phyloP scores from a whole-genome alignment of 2,113 vertebrate species.

The Menura novaehollandiae region DNA sequence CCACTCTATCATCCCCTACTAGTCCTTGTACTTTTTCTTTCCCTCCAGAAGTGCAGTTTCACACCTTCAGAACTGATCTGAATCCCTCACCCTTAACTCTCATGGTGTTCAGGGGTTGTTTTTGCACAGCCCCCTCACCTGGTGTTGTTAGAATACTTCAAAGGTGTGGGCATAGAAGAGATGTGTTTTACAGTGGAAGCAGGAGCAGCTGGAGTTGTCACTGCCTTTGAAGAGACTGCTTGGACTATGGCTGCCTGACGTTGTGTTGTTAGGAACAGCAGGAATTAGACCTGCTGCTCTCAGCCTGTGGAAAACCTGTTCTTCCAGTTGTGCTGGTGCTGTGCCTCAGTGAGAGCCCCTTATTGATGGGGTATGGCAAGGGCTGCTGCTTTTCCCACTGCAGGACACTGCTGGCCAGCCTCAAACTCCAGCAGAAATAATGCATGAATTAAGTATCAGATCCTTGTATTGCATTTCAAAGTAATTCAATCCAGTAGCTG shows the following conservation, averaged over 20 bases:
- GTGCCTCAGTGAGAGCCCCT: fast-evolving
- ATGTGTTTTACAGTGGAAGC: not conserved
- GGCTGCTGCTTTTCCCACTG: not conserved
- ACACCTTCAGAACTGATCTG: not conserved
- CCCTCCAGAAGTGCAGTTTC: not conserved
- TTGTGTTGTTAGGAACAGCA: not conserved
- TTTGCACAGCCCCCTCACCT: not conserved
- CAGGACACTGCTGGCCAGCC: not conserved
- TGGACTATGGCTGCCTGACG: not conserved
- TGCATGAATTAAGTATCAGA: not conserved
- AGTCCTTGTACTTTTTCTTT: not conserved
- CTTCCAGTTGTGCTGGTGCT: not conserved
- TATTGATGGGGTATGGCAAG: not conserved
- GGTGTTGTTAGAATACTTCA: not conserved
- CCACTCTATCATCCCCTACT: not conserved
- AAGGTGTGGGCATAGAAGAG: not conserved
- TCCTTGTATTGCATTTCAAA: not conserved
- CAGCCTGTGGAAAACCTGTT: not conserved
- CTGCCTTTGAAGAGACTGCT: not conserved
- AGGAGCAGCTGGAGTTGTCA: not conserved
- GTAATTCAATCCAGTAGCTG: not conserved
- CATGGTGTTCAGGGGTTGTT: not conserved
- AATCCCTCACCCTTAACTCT: not conserved
- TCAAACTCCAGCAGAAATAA: not conserved
- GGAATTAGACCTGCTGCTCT: not conserved